Base-by-base conservation (phyloP, 1,140 invertebrate species). In the Trachelipus rathkii region DNA sequence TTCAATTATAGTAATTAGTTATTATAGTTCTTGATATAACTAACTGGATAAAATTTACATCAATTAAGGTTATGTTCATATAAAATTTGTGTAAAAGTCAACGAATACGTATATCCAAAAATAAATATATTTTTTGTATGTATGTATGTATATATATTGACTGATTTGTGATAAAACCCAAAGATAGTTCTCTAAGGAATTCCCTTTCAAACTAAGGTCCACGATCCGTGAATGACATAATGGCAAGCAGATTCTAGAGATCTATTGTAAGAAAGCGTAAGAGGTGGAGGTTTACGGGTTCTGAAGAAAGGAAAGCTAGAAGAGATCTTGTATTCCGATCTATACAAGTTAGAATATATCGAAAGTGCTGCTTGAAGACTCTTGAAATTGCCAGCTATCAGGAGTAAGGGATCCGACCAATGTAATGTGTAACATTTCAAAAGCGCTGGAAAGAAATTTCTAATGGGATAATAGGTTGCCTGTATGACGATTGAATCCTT, bases 221-320 rank as follows among this genome's bases (percentile, higher is more conserved):
- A 9, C 71, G 44, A 33, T 75, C 75, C 0, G 71, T 76, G 67
- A n/a, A 72, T 76, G 72, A 76, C 43, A 23, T 76, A 19, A 21
- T 69, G 77, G 74, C 1, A 78, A 78, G 1, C 77, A 10, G 43
- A 78, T 73, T 13, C 77, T 44, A 10, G 21, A 73, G 6, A 79
- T 71, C 77, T 66, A 78, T 45, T 78, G 24, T 11, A 78, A 15
- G 33, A 79, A 79, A 33, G 76, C 44, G 0, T 23, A 10, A 15
- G 76, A 78, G 9, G 72, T 50, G 6, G 43, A 23, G n/a, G 0
- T 21, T n/a, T 11, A 19, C 5, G 9, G 46, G n/a, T 79, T 43
- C 0, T 11, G 7, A 3, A 78, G 21, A n/a, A 0, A 77, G 77
- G 10, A 23, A 23, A 4, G 77, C 76, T 71, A 80, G 67, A 10